Percentiles rank a stretch among this genome's conserved stretches.
Conservation (phyloP, 2,888 invertebrate genomes). For the Drosophila percnosoma region DNA sequence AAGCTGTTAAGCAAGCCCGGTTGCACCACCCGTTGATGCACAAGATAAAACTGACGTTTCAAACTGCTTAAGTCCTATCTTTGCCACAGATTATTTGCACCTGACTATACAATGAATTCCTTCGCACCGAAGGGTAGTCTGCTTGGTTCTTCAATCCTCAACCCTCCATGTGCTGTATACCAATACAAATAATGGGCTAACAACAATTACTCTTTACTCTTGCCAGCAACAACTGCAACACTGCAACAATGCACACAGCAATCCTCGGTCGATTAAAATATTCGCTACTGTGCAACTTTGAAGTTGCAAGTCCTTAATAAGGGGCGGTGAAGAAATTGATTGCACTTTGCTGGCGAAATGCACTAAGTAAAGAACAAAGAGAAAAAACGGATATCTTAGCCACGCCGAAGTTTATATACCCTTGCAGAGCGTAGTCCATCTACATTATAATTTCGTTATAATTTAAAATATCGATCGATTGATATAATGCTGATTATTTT, state of each 20-base stretch:
- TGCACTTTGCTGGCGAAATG: slow-evolving; percentile 9
- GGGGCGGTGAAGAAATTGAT: slow-evolving; percentile 18
- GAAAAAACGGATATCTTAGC: neutral
- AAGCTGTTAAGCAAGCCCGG: slow-evolving; percentile 6
- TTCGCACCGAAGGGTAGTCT: slow-evolving; percentile 6
- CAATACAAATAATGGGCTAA: neutral
- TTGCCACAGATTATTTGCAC: slow-evolving; percentile 9
- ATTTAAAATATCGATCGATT: neutral
- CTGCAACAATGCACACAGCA: neutral
- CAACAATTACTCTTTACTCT: neutral
- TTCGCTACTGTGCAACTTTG: slow-evolving; percentile 6
- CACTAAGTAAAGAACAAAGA: slow-evolving; percentile 7
- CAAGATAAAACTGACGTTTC: neutral
- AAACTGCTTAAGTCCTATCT: slow-evolving; percentile 4
- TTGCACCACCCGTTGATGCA: slow-evolving; percentile 4
- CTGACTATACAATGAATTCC: slow-evolving; percentile 11
- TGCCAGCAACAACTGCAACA: neutral
- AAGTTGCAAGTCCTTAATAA: neutral
- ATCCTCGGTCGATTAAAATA: slow-evolving; percentile 15
- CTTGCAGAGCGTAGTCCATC: neutral
- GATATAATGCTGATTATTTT: neutral
- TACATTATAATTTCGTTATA: neutral
- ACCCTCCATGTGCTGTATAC: neutral
- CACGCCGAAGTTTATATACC: neutral
- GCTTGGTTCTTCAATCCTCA: slow-evolving; percentile 2